Evolutionary conservation across 1,140 invertebrate genomes (phyloP).

Genomic region (Trichonephila inaurata): DNA sequence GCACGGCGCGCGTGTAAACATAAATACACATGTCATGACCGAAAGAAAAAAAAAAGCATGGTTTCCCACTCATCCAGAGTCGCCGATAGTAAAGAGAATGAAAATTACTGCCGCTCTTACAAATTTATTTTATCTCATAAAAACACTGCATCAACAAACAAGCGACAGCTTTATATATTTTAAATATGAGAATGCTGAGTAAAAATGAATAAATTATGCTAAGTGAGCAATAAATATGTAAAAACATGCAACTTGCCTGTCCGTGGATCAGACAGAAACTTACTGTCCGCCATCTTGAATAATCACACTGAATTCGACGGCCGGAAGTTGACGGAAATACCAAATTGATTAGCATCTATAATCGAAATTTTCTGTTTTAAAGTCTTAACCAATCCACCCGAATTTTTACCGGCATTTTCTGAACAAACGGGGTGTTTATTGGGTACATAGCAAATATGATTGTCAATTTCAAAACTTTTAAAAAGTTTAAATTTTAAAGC

Average conservation of each 20-base stretch:
- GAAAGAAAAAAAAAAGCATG: slow-evolving; percentile 61
- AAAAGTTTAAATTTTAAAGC: slow-evolving; percentile 75
- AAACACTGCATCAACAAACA: neutral
- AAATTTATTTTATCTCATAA: neutral
- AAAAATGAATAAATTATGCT: slow-evolving; percentile 77
- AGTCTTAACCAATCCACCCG: neutral
- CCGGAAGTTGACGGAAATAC: slow-evolving; percentile 77
- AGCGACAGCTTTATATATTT: neutral
- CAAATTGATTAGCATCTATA: slow-evolving; percentile 76
- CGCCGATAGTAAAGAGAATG: slow-evolving; percentile 3
- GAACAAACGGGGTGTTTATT: neutral
- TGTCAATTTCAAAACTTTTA: slow-evolving; percentile 71
- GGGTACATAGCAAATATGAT: neutral
- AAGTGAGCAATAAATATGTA: slow-evolving; percentile 69
- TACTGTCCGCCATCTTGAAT: slow-evolving; percentile 77
- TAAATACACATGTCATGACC: slow-evolving; percentile 68
- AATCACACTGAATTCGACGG: slow-evolving; percentile 70
- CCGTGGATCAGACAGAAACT: slow-evolving; percentile 67
- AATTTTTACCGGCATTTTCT: neutral
- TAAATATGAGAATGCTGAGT: neutral
- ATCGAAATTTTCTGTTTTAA: slow-evolving; percentile 48
- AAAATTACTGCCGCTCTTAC: neutral
- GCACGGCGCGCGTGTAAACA: slow-evolving; percentile 41
- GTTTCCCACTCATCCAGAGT: slow-evolving; percentile 21
- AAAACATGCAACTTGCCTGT: slow-evolving; percentile 73